A percentile compares a stretch with the other conserved stretches of the same genome.
Evolutionary conservation across 1,140 invertebrate species (phyloP).

Genomic region (Octopus sinensis): DNA sequence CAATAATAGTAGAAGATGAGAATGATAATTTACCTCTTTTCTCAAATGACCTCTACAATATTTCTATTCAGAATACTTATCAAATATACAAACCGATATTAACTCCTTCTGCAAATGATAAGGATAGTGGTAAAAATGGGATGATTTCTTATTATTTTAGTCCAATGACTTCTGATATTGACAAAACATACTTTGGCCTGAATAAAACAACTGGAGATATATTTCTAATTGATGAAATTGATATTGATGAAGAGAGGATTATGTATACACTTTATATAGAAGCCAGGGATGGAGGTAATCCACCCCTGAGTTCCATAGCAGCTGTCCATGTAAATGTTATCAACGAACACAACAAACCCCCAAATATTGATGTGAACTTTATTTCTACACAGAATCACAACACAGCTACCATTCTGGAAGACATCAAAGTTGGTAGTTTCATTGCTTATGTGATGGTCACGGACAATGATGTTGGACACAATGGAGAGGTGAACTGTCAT

Average conservation of each 20-base stretch:
- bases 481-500: too few relatives aligned
- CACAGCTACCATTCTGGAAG: constrained; percentile 37
- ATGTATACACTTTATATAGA: constrained; percentile 75
- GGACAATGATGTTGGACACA: too few relatives aligned
- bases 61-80: constrained; percentile 23
- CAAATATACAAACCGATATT: constrained; percentile 12
- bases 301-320: constrained; percentile 78
- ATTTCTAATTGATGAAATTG: not conserved
- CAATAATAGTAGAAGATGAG: constrained; percentile 19
- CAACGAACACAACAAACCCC: constrained; percentile 93
- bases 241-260: constrained; percentile 61
- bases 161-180: not conserved
- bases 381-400: constrained; percentile 37
- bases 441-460: too few relatives aligned
- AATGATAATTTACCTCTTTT: constrained; percentile 30
- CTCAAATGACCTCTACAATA: constrained; percentile 12
- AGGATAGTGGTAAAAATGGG: constrained; percentile 21
- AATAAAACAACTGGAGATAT: constrained; percentile 14
- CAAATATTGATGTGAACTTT: constrained; percentile 69
- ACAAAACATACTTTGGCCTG: not conserved
- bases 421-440: constrained; percentile 39
- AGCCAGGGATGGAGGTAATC: constrained; percentile 81
- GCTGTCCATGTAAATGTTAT: constrained; percentile 88
- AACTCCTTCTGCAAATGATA: constrained; percentile 21
- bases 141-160: constrained; percentile 22